These are phyloP conservation scores for Phasia obesa DNA, from an alignment of 2,888 invertebrate species.

Conservation along the genomic window DNA sequence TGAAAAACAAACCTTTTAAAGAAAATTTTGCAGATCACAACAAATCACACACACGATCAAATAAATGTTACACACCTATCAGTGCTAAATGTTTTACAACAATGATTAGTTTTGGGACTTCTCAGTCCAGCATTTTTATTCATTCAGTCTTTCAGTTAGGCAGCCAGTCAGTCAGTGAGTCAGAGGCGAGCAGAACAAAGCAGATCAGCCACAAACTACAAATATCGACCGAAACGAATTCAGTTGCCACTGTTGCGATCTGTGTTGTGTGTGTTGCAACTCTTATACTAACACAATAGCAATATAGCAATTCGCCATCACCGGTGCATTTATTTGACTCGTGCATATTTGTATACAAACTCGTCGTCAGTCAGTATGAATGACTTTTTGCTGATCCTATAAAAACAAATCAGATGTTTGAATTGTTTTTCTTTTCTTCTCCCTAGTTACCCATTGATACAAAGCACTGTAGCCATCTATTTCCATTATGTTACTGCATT, in stretches of 20 bases:
- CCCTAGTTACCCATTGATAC: slow-evolving; percentile 34
- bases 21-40: slow-evolving; percentile 61
- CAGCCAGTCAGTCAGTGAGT: neutral
- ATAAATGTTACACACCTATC: slow-evolving; percentile 65
- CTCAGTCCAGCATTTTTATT: slow-evolving; percentile 12
- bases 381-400: slow-evolving; percentile 62
- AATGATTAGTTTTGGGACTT: slow-evolving; percentile 57
- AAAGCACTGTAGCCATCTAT: neutral
- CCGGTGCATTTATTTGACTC: slow-evolving; percentile 15
- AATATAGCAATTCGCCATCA: slow-evolving; percentile 12
- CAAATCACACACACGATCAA: slow-evolving; percentile 64
- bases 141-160: neutral
- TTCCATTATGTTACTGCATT: slow-evolving; percentile 21
- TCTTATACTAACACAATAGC: neutral
- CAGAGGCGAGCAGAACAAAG: slow-evolving; percentile 11
- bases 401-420: slow-evolving; percentile 59
- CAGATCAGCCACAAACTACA: neutral
- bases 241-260: slow-evolving; percentile 55
- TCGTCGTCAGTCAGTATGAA: slow-evolving; percentile 26
- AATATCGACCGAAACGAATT: slow-evolving; percentile 53
- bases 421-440: slow-evolving; percentile 32
- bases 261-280: slow-evolving; percentile 11
- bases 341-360: neutral
- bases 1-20: slow-evolving; percentile 54
- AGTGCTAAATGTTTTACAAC: slow-evolving; percentile 62